Conservation (phyloP, 2,797 vertebrate species). For the Benthosema pterotum region DNA sequence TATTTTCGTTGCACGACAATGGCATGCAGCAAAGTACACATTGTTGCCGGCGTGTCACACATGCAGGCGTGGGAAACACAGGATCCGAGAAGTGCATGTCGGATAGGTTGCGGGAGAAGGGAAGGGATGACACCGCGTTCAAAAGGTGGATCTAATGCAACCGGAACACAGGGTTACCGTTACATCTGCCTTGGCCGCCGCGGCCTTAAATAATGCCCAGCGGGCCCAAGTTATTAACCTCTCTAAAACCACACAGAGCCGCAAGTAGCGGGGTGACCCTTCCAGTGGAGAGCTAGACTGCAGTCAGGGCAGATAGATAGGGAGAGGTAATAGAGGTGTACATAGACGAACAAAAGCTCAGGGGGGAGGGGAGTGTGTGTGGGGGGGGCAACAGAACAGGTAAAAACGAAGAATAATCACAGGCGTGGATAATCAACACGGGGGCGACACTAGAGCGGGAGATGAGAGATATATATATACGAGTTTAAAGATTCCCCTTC, state of each 20-base stretch:
- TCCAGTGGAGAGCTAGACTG: constrained; percentile 68
- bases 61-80: too few relatives aligned
- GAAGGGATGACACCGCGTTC: constrained; percentile 60
- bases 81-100: constrained; percentile 61
- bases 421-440: neutral
- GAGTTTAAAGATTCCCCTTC: neutral
- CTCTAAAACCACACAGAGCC: constrained; percentile 74
- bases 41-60: too few relatives aligned
- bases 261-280: constrained; percentile 57
- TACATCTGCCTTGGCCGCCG: constrained; percentile 73
- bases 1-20: too few relatives aligned
- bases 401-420: too few relatives aligned
- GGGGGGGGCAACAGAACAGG: neutral
- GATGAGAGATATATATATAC: neutral
- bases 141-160: constrained; percentile 77
- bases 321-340: constrained; percentile 79
- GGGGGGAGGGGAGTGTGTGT: constrained; percentile 13
- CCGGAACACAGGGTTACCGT: constrained; percentile 76
- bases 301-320: constrained; percentile 78
- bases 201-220: constrained; percentile 82
- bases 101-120: constrained; percentile 48
- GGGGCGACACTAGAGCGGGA: neutral
- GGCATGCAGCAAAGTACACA: too few relatives aligned
- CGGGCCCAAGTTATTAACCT: constrained; percentile 86
- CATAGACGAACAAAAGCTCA: constrained; percentile 74